Evolutionary conservation across 2,888 invertebrate genomes (phyloP).

Genomic region (Caenorhabditis doughertyi): DNA sequence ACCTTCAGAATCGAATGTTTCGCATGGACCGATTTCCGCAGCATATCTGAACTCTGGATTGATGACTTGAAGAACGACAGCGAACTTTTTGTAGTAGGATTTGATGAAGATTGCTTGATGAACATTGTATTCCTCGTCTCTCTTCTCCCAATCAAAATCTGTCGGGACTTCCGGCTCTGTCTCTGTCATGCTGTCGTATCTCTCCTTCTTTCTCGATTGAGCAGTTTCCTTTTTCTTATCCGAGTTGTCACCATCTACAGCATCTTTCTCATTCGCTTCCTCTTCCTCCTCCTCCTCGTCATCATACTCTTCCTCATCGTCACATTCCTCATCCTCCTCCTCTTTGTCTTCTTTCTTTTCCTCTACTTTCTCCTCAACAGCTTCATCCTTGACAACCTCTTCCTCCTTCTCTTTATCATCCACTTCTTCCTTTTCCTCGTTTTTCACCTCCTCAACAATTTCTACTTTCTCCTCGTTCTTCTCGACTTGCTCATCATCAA

Average conservation of each 20-base stretch:
- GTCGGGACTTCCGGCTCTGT: not conserved
- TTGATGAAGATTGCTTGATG: constrained; percentile 7
- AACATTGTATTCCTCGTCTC: constrained; percentile 14
- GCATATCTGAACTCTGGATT: constrained; percentile 38
- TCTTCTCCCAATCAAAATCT: not conserved
- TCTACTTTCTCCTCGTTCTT: not conserved
- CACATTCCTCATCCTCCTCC: not conserved
- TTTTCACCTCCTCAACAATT: not conserved
- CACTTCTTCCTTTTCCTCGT: not conserved
- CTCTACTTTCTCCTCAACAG: not conserved
- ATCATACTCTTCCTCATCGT: not conserved
- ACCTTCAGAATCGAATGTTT: constrained; percentile 36
- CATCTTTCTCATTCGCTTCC: not conserved
- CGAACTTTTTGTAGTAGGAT: constrained; percentile 1
- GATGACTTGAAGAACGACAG: constrained; percentile 1
- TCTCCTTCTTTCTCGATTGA: no score
- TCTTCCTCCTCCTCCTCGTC: not conserved
- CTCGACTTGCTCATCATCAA: not conserved
- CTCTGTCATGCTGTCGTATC: no score
- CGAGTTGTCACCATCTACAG: no score
- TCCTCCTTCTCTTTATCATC: not conserved
- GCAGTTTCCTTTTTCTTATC: no score
- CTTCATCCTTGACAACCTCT: not conserved
- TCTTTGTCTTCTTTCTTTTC: not conserved
- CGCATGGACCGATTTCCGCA: constrained; percentile 26